Evolutionary conservation across 2,113 vertebrate species (phyloP), one percentile per base, ranked within the genome.

Genomic region (Barnardius zonarius): DNA sequence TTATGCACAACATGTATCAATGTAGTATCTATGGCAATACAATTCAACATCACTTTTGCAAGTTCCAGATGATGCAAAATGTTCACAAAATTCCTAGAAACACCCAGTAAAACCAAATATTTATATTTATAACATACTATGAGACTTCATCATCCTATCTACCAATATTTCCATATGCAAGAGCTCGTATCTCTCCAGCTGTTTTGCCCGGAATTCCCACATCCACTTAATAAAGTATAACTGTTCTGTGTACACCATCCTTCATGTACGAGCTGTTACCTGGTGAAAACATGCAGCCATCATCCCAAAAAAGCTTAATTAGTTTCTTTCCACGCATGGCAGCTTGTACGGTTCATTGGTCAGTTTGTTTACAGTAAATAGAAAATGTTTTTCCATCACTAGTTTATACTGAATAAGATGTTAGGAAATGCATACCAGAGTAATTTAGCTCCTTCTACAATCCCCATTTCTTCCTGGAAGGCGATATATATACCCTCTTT

Each of bases 241-340:
- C 13, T 2, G 1, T 24, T 49, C 13, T 8, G 11, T 16, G n/a
- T 23, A 77, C 13, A 9, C 9, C 0, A 0, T 25, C 31, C 17
- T 61, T 84, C 49, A 62, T 0, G 3, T 8, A 66, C 6, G 4
- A 10, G 9, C 7, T 63, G 24, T 18, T 27, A 72, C 18, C 27
- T 73, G 35, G n/a, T 48, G 68, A 86, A 83, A 83, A 61, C 6
- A 51, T 13, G 33, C 39, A 66, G 19, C 30, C 19, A 43, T 37
- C 30, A 30, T 5, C 9, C 19, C 2, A 2, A 20, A 80, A 93
- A 84, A 37, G 23, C 7, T 78, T 48, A 22, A 78, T 23, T 66
- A 0, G 27, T 87, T 61, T 69, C 4, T 9, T 70, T 49, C 37
- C 19, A 72, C 3, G 11, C 17, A 27, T 1, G 23, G 55, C n/a